Evolutionary conservation across 1,140 invertebrate genomes (phyloP).

Genomic region (Formica exsecta): DNA sequence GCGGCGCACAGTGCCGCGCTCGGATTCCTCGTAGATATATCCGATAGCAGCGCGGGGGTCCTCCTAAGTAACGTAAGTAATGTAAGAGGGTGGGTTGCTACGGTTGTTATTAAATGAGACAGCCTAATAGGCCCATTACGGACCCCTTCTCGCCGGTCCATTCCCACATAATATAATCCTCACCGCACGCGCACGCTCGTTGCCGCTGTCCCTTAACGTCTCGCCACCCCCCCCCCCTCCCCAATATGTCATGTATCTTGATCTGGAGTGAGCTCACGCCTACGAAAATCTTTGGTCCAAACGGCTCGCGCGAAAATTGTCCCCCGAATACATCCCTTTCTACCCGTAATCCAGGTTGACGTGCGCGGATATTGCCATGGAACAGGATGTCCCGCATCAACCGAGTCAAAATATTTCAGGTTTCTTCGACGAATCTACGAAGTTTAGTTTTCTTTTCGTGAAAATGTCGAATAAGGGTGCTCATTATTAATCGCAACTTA

Average conservation of each 20-base stretch:
- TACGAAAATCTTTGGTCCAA: constrained; percentile 37
- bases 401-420: constrained; percentile 18
- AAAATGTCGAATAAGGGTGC: not conserved
- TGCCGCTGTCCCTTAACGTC: constrained; percentile 68
- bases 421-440: not conserved
- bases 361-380: constrained; percentile 20
- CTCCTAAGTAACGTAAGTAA: constrained; percentile 83
- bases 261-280: constrained; percentile 63
- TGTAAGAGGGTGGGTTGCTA: constrained; percentile 84
- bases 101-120: constrained; percentile 87
- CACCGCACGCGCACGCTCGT: constrained; percentile 80
- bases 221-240: constrained; percentile 46
- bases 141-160: constrained; percentile 80
- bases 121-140: constrained; percentile 87
- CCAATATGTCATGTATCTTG: constrained; percentile 73
- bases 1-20: constrained; percentile 69
- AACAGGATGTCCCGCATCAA: constrained; percentile 18
- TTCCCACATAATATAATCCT: constrained; percentile 86
- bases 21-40: constrained; percentile 77
- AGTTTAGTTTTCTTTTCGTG: not conserved
- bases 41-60: constrained; percentile 71
- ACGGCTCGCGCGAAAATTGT: constrained; percentile 57
- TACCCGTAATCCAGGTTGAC: constrained; percentile 36
- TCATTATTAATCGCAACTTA: not conserved
- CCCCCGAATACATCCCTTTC: constrained; percentile 9